Conservation (phyloP, 2,888 invertebrate genomes). For the Gastrophysa polygoni region DNA sequence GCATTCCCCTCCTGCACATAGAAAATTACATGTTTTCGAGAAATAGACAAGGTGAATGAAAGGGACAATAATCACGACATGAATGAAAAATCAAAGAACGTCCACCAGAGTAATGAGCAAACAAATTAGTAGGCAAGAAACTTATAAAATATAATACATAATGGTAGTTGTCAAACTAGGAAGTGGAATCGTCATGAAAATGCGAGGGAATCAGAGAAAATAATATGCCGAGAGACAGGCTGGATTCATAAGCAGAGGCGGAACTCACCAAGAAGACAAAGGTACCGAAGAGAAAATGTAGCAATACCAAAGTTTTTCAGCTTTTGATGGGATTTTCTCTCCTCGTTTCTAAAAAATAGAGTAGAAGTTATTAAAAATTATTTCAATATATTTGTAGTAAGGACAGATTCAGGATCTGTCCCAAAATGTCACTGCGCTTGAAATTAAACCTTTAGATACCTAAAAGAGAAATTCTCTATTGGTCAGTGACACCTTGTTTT, state of each 20-base stretch:
- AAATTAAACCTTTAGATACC: no score
- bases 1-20: background rate
- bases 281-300: no score
- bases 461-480: no score
- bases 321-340: no score
- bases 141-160: background rate
- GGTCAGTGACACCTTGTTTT: no score
- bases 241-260: background rate
- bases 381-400: no score
- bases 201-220: slow-evolving; percentile 9
- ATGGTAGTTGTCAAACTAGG: background rate
- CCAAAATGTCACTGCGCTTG: no score
- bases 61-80: background rate
- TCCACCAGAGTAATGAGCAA: background rate
- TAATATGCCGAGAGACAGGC: background rate
- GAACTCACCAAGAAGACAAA: no score
- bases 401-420: no score
- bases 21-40: background rate
- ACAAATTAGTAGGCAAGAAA: background rate
- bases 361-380: no score
- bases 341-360: no score
- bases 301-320: no score
- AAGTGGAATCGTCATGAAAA: background rate
- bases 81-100: background rate
- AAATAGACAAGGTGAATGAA: background rate